Base-by-base conservation (phyloP, 1,140 invertebrate species). In the Zophobas atratus region DNA sequence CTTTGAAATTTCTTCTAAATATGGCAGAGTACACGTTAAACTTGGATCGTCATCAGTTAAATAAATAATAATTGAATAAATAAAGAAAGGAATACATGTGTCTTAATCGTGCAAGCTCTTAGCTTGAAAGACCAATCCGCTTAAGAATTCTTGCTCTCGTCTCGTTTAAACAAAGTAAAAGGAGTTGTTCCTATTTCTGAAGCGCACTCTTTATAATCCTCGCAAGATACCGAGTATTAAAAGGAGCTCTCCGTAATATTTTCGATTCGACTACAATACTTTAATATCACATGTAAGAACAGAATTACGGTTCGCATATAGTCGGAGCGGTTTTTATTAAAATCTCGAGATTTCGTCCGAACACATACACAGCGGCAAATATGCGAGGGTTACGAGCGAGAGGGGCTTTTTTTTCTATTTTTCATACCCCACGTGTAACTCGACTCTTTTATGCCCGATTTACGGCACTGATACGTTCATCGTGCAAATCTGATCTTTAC, bases 381-480 rank as follows among this genome's bases (percentile, higher is more conserved):
- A 20, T 51, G 49, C 49, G 49, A 5, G 6, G 6, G 49, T 6
- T 51, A n/a, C 6, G 49, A 20, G 8, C 36, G 38, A 1, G n/a
- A 38, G 35, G 8, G 33, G n/a, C 0, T 60, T 67, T 43, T 63
- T 63, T 43, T 67, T 63, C 57, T 41, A 63, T 63, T 63, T 63
- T 67, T 67, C 60, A 67, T 67, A 39, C 60, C 35, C 39, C 38
- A 41, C 60, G 60, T 67, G 60, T 67, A 67, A 67, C 39, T 67
- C 43, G 60, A 67, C 38, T 67, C 60, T 67, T 76, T 76, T 76
- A 70, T 70, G 60, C 60, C 39, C 67, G 75, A 76, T 76, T 76
- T 76, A 75, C 73, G 33, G 57, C 73, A 75, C 73, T 75, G 73
- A 75, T 75, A 76, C 60, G 60, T 67, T 67, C 60, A 67, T 67